These are phyloP conservation scores for Xestia ashworthii DNA, from an alignment of 2,888 invertebrate genomes.

Conservation along the genomic window DNA sequence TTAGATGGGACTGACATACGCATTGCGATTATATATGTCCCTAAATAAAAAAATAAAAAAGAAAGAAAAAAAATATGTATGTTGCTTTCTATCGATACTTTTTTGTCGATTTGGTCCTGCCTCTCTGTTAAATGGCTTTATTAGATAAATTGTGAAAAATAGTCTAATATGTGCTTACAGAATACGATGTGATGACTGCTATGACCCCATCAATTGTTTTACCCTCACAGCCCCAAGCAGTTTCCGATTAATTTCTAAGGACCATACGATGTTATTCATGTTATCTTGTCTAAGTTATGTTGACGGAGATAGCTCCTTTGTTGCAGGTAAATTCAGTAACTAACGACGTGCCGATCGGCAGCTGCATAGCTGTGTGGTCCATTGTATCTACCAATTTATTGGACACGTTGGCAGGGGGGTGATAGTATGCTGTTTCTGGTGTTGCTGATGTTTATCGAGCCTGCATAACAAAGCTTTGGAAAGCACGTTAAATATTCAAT, in stretches of 20 bases:
- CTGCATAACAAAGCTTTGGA: background rate
- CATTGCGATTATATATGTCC: too few species aligned
- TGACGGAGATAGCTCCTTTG: constrained; percentile 17
- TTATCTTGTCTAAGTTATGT: constrained; percentile 16
- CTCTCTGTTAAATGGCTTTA: background rate
- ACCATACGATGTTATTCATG: background rate
- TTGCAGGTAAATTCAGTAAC: constrained; percentile 1
- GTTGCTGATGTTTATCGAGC: background rate
- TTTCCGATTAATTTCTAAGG: background rate
- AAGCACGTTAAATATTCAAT: background rate
- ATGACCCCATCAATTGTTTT: background rate
- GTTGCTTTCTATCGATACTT: background rate
- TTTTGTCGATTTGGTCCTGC: background rate
- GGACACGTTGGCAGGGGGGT: background rate
- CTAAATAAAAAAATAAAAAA: too few species aligned
- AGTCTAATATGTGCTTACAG: too few species aligned
- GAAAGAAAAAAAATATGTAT: too few species aligned
- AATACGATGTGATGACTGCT: background rate
- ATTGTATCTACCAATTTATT: constrained; percentile 37
- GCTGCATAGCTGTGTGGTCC: constrained; percentile 19
- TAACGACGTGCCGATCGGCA: background rate
- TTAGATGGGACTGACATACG: too few species aligned
- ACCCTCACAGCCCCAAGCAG: background rate
- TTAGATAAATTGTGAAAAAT: background rate
- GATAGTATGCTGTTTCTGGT: background rate